These are phyloP conservation scores for Pipistrellus nathusii DNA, from an alignment of 2,797 vertebrate genomes.

Conservation along the genomic window DNA sequence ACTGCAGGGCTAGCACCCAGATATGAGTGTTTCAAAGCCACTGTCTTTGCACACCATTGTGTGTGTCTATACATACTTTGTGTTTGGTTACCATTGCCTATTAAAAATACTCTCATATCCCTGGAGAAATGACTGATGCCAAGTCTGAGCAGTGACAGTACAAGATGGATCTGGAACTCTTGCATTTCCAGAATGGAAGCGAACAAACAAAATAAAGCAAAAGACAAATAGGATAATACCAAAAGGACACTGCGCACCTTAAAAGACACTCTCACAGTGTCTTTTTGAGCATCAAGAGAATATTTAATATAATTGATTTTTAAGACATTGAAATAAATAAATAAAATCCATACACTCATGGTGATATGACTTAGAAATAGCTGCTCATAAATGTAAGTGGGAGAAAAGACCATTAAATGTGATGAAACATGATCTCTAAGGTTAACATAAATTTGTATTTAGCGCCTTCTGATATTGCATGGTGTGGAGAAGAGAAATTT, in stretches of 20 bases:
- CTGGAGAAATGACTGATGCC: neutral
- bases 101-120: neutral
- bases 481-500: neutral
- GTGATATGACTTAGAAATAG: neutral
- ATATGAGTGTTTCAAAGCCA: neutral
- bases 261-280: neutral
- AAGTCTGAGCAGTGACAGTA: neutral
- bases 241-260: neutral
- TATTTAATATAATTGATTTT: neutral
- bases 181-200: neutral
- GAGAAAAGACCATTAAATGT: neutral
- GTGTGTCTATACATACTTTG: neutral
- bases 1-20: neutral
- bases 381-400: neutral
- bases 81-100: neutral
- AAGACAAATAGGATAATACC: neutral
- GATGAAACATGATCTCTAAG: neutral
- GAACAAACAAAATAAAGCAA: neutral
- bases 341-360: neutral
- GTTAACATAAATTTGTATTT: neutral
- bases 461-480: neutral
- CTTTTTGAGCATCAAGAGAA: neutral
- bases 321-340: neutral
- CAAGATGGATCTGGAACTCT: neutral
- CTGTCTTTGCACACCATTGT: neutral